Percentiles rank a stretch among this genome's conserved stretches.
phyloP scores from a whole-genome alignment of 2,113 vertebrate species.

The Rhabdornis inornatus region DNA sequence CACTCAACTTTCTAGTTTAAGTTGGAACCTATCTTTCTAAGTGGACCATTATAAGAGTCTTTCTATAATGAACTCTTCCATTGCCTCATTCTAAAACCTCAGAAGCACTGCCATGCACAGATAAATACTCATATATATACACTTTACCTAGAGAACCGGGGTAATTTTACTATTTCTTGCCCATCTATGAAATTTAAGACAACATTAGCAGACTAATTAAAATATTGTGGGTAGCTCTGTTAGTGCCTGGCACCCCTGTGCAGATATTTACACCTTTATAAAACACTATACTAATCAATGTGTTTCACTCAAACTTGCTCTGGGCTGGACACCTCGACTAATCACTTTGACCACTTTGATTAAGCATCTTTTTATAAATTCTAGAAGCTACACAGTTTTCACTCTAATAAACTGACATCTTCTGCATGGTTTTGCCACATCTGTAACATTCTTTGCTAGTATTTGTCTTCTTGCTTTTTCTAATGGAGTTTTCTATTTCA shows the following conservation, averaged over 20 bases:
- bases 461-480: background rate
- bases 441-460: background rate
- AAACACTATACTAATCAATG: background rate
- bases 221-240: background rate
- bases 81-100: background rate
- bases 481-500: background rate
- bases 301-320: background rate
- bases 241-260: background rate
- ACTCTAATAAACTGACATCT: background rate
- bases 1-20: background rate
- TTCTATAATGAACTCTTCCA: background rate
- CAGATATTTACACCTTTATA: background rate
- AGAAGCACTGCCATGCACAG: background rate
- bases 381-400: background rate
- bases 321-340: background rate
- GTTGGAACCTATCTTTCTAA: background rate
- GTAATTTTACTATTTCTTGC: background rate
- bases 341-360: background rate
- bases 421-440: background rate
- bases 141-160: background rate
- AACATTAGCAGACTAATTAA: background rate
- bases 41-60: background rate
- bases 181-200: background rate
- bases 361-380: background rate
- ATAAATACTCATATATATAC: background rate